A percentile compares a stretch with the other conserved stretches of the same genome.
Evolutionary conservation across 2,888 invertebrate species (phyloP).

Genomic region (Macrosoma leucophasiata): DNA sequence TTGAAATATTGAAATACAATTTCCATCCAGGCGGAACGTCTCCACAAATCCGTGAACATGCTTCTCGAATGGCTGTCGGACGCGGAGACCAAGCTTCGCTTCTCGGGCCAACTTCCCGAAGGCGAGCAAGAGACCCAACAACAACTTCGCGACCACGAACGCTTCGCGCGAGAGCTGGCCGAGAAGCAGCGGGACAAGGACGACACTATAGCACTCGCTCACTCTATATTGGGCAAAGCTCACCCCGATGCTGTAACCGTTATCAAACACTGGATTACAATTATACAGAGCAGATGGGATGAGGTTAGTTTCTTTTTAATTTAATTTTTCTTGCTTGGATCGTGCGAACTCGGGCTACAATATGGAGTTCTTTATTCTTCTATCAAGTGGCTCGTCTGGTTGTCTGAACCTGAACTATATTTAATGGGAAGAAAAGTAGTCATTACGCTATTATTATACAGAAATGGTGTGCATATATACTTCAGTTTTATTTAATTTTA

Average conservation of each 20-base stretch:
- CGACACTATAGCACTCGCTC: slow-evolving; percentile 89
- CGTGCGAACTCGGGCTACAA: too few relatives aligned
- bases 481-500: too few relatives aligned
- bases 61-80: slow-evolving; percentile 97
- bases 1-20: background rate
- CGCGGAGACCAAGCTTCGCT: slow-evolving; percentile 95
- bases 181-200: slow-evolving; percentile 92
- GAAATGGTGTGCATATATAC: too few relatives aligned
- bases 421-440: too few relatives aligned
- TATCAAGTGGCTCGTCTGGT: too few relatives aligned
- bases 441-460: too few relatives aligned
- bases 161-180: slow-evolving; percentile 87
- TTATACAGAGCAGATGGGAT: slow-evolving; percentile 97
- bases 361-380: too few relatives aligned
- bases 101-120: slow-evolving; percentile 93
- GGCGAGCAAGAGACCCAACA: slow-evolving; percentile 91
- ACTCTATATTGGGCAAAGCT: slow-evolving; percentile 91
- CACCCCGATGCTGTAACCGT: slow-evolving; percentile 98
- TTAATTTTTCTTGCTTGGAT: too few relatives aligned
- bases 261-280: slow-evolving; percentile 99
- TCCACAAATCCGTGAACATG: slow-evolving; percentile 96
- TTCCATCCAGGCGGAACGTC: slow-evolving; percentile 90
- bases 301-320: slow-evolving; percentile 78
- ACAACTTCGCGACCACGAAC: slow-evolving; percentile 90
- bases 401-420: too few relatives aligned